phyloP scores from a whole-genome alignment of 2,797 vertebrate species.

The Tokudaia tokunoshimensis region DNA sequence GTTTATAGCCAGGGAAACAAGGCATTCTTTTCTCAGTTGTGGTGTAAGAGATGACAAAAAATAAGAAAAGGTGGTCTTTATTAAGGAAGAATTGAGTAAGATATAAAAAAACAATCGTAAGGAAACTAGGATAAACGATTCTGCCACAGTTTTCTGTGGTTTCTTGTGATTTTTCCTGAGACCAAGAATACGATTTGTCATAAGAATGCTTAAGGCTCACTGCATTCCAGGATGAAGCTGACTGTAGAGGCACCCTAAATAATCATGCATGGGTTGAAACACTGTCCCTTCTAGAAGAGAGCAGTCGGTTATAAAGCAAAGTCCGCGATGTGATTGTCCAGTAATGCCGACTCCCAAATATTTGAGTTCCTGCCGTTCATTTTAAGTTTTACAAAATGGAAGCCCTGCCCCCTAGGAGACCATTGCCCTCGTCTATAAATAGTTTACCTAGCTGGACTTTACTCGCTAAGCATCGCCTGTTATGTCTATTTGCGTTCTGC shows the following conservation, averaged over 20 bases:
- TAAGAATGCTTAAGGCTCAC: neutral
- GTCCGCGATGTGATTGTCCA: neutral
- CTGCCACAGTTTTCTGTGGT: neutral
- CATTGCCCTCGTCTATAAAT: neutral
- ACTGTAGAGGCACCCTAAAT: conserved; percentile 26
- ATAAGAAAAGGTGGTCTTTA: neutral
- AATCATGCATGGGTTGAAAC: neutral
- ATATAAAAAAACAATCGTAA: neutral
- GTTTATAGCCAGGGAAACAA: conserved; percentile 44
- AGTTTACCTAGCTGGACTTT: conserved; percentile 43
- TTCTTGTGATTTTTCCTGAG: conserved; percentile 17
- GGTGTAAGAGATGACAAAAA: neutral
- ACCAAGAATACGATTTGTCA: conserved; percentile 41
- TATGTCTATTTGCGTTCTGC: conserved; percentile 73
- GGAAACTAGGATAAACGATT: neutral
- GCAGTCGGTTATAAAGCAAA: neutral
- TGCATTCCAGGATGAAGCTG: neutral
- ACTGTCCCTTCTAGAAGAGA: conserved; percentile 24
- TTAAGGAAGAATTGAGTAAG: conserved; percentile 6
- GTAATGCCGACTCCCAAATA: neutral
- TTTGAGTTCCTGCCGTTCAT: neutral
- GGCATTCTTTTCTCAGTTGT: conserved; percentile 10
- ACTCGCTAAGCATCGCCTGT: conserved; percentile 50
- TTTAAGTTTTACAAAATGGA: conserved; percentile 25
- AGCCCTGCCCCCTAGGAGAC: neutral